Conservation (phyloP, 2,888 invertebrate genomes). For the Xestia rhomboidea region DNA sequence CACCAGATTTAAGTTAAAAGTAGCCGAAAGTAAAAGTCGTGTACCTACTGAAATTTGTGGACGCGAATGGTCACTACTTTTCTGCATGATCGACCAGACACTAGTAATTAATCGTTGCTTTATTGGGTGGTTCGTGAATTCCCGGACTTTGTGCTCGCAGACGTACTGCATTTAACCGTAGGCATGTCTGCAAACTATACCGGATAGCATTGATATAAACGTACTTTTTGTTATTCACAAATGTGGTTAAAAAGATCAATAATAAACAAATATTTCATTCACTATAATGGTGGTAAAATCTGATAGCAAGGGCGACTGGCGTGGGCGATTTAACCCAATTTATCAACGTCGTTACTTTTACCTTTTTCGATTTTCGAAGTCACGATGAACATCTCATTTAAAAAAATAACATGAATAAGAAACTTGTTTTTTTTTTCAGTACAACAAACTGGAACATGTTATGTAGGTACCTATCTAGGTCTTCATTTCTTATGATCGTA, state of each 20-base stretch:
- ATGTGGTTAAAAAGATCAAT: constrained; percentile 3
- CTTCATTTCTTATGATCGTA: not conserved
- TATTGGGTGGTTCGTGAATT: not conserved
- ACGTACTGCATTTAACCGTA: not conserved
- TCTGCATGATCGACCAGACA: not conserved
- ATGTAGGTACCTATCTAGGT: not conserved
- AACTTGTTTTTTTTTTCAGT: not conserved
- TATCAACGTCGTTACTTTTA: constrained; percentile 21
- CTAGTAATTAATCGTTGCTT: not conserved
- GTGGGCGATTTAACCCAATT: not conserved
- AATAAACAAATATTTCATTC: constrained; percentile 15
- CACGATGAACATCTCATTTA: not conserved
- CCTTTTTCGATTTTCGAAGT: constrained; percentile 17
- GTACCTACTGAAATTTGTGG: not conserved
- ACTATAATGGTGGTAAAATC: not conserved
- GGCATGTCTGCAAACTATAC: constrained; percentile 10
- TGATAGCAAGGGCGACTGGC: not conserved
- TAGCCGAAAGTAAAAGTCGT: not conserved
- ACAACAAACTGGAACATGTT: not conserved
- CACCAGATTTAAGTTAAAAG: not conserved
- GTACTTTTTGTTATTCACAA: constrained; percentile 24
- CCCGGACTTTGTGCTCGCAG: not conserved
- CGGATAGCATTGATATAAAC: constrained; percentile 32
- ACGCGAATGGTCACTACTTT: not conserved
- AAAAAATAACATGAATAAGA: not conserved